A percentile compares a stretch with the other conserved stretches of the same genome.
Conservation (phyloP, 1,140 invertebrate species). For the Temnothorax nylanderi region DNA sequence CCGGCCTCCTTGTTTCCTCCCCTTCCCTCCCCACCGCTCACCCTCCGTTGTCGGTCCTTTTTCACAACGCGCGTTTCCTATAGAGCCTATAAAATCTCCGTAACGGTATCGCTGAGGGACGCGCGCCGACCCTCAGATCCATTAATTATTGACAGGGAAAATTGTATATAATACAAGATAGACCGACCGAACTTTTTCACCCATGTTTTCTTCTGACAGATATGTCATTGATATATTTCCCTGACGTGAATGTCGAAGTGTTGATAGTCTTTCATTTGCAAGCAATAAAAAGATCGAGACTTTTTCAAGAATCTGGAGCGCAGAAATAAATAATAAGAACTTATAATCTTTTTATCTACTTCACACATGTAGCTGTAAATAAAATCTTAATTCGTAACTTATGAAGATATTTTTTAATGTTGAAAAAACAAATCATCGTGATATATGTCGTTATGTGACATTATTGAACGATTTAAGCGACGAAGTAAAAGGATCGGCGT, state of each 20-base stretch:
- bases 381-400: neutral
- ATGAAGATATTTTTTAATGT: neutral
- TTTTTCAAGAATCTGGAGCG: neutral
- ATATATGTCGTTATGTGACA: neutral
- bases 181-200: neutral
- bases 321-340: neutral
- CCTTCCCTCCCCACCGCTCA: too few relatives aligned
- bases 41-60: neutral
- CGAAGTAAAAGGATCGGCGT: neutral
- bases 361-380: neutral
- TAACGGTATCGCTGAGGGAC: neutral
- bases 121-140: neutral
- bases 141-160: neutral
- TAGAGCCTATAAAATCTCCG: neutral
- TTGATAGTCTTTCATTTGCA: neutral
- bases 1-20: neutral
- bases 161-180: neutral
- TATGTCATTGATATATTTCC: neutral
- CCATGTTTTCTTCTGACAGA: neutral
- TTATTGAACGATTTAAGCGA: neutral
- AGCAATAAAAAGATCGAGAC: neutral
- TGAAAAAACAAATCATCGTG: neutral
- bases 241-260: neutral
- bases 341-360: neutral
- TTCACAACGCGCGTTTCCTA: neutral